Evolutionary conservation across 2,888 invertebrate species (phyloP), one percentile per base, ranked within the genome.

Genomic region (Smittia aterrima): DNA sequence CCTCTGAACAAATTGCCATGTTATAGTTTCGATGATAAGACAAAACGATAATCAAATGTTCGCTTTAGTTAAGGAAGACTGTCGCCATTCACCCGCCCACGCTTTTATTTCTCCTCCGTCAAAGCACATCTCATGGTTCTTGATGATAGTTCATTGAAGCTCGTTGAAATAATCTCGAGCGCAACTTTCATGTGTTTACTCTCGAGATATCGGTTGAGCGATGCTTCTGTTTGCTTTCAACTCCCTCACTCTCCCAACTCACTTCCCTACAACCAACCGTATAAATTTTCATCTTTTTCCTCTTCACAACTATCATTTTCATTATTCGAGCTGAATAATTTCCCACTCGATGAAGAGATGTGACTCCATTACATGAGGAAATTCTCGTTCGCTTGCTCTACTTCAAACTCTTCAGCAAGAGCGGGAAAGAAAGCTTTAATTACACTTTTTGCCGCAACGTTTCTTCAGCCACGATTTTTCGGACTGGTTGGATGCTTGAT

Each of bases 281-380:
- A 11, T 13, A 62, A 62, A 18, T 62, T 62, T 16, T 62, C 62
- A 62, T 62, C 13, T 58, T 58, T 58, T 58, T 58, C 58, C 58
- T 58, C 47, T 58, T 58, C 24, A 3, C 53, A 58, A 58, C 58
- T 58, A 58, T 58, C 58, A 58, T 58, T 58, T 58, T 58, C 58
- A 58, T 58, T 58, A 24, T 58, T 58, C 16, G 24, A 18, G 58
- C 16, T 58, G 58, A 22, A 58, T 58, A 58, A 58, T 58, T 47
- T 47, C 3, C 47, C 47, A 47, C 16, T 47, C 16, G 47, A 47
- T 13, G 16, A 16, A 47, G 47, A 47, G 47, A 47, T 47, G 47
- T 47, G 47, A 47, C 47, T 47, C 47, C 47, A 47, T 47, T 47
- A 47, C 47, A 47, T 47, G 47, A n/a, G 47, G n/a, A 47, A 16